Evolutionary conservation across 2,113 vertebrate species (phyloP).

Genomic region (Turdus rufiventris): DNA sequence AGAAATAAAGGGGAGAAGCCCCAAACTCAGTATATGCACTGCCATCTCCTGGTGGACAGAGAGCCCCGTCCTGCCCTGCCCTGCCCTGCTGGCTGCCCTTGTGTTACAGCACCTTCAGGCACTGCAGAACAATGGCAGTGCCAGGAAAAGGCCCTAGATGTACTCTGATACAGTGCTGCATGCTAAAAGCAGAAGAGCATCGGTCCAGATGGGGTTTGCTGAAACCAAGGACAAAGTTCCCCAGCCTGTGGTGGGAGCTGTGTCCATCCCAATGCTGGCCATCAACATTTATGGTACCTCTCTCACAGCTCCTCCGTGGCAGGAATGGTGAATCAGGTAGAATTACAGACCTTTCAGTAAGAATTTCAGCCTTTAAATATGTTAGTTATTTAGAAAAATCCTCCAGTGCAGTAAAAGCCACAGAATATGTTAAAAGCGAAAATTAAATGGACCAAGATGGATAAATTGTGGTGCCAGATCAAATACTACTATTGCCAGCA

Average conservation of each 20-base stretch:
- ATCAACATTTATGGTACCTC: neutral
- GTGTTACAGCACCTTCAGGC: fast-evolving
- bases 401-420: neutral
- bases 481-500: neutral
- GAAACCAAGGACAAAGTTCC: neutral
- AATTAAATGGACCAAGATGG: neutral
- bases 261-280: fast-evolving
- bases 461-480: neutral
- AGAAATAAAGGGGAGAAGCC: neutral
- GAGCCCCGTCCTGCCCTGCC: neutral
- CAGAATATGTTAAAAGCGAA: neutral
- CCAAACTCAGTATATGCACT: slow-evolving; percentile 19
- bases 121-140: neutral
- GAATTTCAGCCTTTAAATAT: neutral
- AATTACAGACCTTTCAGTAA: neutral
- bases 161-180: neutral
- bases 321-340: neutral
- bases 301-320: neutral
- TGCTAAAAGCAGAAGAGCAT: neutral
- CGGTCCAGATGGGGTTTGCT: neutral
- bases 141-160: neutral
- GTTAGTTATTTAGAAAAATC: neutral
- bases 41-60: slow-evolving; percentile 69
- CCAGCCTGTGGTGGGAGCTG: neutral
- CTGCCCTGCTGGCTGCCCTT: fast-evolving